A percentile compares a stretch with the other conserved stretches of the same genome.
phyloP scores from a whole-genome alignment of 2,888 invertebrate species.

The Suillia variegata region DNA sequence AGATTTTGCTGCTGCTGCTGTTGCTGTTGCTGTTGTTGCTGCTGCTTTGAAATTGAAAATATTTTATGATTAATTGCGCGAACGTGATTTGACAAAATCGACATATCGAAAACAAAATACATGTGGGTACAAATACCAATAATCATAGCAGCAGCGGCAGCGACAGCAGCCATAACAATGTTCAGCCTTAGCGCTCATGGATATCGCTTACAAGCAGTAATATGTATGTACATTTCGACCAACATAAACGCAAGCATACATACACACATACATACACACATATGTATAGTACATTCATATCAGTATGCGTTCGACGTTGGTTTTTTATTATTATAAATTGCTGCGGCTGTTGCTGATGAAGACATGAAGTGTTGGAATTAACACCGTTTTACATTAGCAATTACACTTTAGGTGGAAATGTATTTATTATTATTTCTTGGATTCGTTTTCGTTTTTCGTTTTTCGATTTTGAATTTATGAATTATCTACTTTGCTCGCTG shows the following conservation, averaged over 20 bases:
- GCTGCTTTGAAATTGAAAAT: no score
- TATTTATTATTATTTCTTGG: constrained; percentile 40
- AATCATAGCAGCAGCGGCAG: no score
- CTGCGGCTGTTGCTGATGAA: constrained; percentile 11
- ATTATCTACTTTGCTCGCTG: constrained; percentile 16
- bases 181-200: no score
- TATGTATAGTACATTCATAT: background rate
- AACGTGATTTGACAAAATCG: constrained; percentile 14
- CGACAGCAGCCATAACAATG: no score
- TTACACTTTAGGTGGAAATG: constrained; percentile 17
- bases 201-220: no score
- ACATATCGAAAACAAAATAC: no score
- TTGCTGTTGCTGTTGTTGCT: no score
- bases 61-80: constrained; percentile 16
- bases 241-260: no score
- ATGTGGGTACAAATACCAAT: no score
- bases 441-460: constrained; percentile 31
- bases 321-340: constrained; percentile 42
- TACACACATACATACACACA: no score
- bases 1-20: no score
- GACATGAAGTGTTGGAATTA: constrained; percentile 28
- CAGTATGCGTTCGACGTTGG: constrained; percentile 21
- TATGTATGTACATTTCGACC: no score
- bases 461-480: constrained; percentile 5
- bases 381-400: constrained; percentile 24